Percentiles rank a stretch among this genome's conserved stretches.
These are phyloP conservation scores for Acromyrmex echinatior DNA, from an alignment of 1,140 invertebrate genomes.

Conservation along the genomic window DNA sequence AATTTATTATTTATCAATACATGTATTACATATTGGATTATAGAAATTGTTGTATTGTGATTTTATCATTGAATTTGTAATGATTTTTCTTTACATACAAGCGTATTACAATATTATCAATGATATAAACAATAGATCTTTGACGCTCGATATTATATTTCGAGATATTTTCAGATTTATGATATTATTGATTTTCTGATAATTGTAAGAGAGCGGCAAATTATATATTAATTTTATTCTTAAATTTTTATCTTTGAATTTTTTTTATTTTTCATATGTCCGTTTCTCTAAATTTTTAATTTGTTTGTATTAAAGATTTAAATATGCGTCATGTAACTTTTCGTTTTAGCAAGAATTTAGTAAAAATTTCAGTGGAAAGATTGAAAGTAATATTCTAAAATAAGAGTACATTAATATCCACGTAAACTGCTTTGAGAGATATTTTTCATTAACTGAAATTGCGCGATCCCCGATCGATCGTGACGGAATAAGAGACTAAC, in stretches of 20 bases:
- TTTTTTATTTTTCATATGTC: neutral
- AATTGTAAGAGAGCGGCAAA: neutral
- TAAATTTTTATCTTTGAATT: neutral
- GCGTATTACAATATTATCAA: neutral
- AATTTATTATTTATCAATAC: conserved; percentile 30
- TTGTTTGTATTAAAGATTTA: neutral
- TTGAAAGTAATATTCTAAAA: conserved; percentile 52
- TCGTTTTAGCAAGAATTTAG: neutral
- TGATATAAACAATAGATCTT: conserved; percentile 16
- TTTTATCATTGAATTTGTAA: conserved; percentile 20
- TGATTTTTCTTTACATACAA: conserved; percentile 2
- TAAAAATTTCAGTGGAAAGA: neutral
- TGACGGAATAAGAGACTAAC: conserved; percentile 59
- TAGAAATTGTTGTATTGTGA: conserved; percentile 18
- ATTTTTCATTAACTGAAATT: conserved; percentile 55
- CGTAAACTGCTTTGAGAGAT: conserved; percentile 48
- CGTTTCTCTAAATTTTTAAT: neutral
- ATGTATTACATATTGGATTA: conserved; percentile 22
- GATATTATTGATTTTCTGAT: neutral
- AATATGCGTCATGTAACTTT: neutral
- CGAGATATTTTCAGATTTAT: neutral
- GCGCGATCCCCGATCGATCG: conserved; percentile 53
- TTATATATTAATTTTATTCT: conserved; percentile 6
- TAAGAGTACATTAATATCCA: conserved; percentile 45
- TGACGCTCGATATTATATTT: conserved; percentile 8